Evolutionary conservation across 2,888 invertebrate species (phyloP).

Genomic region (Phytoseiulus persimilis): DNA sequence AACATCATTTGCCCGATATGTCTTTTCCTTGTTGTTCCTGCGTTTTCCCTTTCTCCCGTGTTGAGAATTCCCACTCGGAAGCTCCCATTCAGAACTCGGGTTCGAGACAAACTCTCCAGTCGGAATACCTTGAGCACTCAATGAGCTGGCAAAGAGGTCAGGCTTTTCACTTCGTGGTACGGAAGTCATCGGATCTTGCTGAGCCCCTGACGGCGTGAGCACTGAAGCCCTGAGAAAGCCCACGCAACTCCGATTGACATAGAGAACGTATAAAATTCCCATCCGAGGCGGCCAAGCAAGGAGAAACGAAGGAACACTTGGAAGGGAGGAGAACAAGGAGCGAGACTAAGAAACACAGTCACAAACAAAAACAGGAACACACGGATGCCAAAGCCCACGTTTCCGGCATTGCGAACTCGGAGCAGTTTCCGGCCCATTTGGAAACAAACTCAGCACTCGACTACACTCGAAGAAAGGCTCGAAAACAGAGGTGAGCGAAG

Average conservation of each 20-base stretch:
- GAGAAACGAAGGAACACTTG: neutral
- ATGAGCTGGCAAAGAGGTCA: too few relatives aligned
- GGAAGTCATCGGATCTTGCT: too few relatives aligned
- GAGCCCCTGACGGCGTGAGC: neutral
- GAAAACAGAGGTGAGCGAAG: neutral
- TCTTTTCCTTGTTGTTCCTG: neutral
- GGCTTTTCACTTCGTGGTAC: too few relatives aligned
- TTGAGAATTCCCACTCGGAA: too few relatives aligned
- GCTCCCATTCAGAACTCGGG: too few relatives aligned
- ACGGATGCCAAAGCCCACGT: neutral
- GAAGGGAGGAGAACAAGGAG: neutral
- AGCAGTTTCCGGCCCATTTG: neutral
- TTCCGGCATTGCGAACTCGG: neutral
- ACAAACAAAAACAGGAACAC: neutral
- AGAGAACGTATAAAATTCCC: neutral
- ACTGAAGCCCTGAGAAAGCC: too few relatives aligned
- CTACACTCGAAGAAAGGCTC: neutral
- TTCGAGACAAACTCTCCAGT: too few relatives aligned
- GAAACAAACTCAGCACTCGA: neutral
- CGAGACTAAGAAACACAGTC: neutral
- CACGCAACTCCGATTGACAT: neutral
- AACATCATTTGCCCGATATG: neutral
- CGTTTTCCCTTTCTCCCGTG: neutral
- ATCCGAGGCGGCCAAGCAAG: neutral
- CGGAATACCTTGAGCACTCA: too few relatives aligned